Percentiles rank a stretch among this genome's conserved stretches.
These are phyloP conservation scores for Gymnoscopelus microlampas DNA, from an alignment of 2,797 vertebrate genomes.

Conservation along the genomic window DNA sequence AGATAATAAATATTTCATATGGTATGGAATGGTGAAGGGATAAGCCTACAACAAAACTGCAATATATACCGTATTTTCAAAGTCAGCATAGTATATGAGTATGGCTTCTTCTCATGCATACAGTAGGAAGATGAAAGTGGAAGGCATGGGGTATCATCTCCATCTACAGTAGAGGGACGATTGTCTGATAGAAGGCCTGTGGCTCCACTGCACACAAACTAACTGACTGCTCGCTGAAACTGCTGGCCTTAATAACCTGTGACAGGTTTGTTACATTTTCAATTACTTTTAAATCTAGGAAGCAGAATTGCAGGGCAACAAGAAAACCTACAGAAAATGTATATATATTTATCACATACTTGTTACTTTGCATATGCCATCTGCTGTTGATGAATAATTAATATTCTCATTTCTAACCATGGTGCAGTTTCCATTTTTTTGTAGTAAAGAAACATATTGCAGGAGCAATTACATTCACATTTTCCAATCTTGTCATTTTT, in stretches of 20 bases:
- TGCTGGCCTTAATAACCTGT: not conserved
- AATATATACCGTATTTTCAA: not conserved
- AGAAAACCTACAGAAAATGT: not conserved
- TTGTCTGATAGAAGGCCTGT: constrained; percentile 9
- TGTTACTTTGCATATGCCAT: too few relatives aligned
- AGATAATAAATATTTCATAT: too few relatives aligned
- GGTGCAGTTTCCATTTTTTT: too few relatives aligned
- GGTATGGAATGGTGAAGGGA: too few relatives aligned
- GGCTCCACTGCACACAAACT: constrained; percentile 16
- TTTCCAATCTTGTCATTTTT: too few relatives aligned
- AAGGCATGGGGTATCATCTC: not conserved
- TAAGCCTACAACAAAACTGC: not conserved
- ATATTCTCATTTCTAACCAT: too few relatives aligned
- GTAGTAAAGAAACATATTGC: too few relatives aligned
- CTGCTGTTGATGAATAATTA: too few relatives aligned
- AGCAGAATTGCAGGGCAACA: too few relatives aligned
- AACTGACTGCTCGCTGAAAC: constrained; percentile 7
- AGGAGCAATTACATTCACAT: not conserved
- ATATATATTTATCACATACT: too few relatives aligned
- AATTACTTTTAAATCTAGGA: too few relatives aligned
- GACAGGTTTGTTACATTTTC: not conserved
- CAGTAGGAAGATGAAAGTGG: constrained; percentile 13
- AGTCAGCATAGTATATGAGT: not conserved
- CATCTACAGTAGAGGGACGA: not conserved
- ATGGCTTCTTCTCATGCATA: constrained; percentile 31